Base-by-base conservation (phyloP, 2,888 invertebrate species). In the Entomobrya proxima region DNA sequence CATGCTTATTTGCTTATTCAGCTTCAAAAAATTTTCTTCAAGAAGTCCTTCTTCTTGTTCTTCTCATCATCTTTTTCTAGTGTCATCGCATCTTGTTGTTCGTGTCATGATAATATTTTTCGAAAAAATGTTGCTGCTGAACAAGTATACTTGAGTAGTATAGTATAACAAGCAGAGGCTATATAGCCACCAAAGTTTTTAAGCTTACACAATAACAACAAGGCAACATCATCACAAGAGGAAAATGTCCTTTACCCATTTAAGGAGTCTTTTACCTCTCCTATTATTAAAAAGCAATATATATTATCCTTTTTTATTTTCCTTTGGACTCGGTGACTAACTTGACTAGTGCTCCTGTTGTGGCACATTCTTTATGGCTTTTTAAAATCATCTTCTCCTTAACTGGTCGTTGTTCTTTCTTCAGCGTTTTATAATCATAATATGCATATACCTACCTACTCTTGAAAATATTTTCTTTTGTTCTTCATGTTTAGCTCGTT, bases 231-330 rank as follows among this genome's bases (percentile, higher is more conserved):
- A 58, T 30, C 50, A 74, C 74, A 76, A 55, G 11, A 55, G 40
- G 76, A 55, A 67, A 11, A 61, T 79, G 67, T 79, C 79, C 64
- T 79, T 79, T 79, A 52, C 67, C 79, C 79, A 79, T 79, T 79
- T 79, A 79, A 79, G 67, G 79, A 67, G 24, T 50, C 67, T 64
- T 67, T 64, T 79, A 30, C 79, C 79, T n/a, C n/a, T n/a, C n/a
- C n/a, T 77, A 35, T 47, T 58, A 76, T 76, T 76, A 76, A 76
- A 76, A 76, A 76, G 4, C 58, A 30, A 13, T 52, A 52, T 52
- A 21, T 52, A 35, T n/a, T n/a, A n/a, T n/a, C n/a, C n/a, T n/a
- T n/a, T n/a, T n/a, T n/a, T n/a, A n/a, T 37, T 37, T 76, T 58
- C 24, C 37, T 72, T 47, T 69, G 50, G 55, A 75, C 52, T 75